A percentile compares a stretch with the other conserved stretches of the same genome.
These are phyloP conservation scores for Oeneis ivallda DNA, from an alignment of 2,888 invertebrate species.

Conservation along the genomic window DNA sequence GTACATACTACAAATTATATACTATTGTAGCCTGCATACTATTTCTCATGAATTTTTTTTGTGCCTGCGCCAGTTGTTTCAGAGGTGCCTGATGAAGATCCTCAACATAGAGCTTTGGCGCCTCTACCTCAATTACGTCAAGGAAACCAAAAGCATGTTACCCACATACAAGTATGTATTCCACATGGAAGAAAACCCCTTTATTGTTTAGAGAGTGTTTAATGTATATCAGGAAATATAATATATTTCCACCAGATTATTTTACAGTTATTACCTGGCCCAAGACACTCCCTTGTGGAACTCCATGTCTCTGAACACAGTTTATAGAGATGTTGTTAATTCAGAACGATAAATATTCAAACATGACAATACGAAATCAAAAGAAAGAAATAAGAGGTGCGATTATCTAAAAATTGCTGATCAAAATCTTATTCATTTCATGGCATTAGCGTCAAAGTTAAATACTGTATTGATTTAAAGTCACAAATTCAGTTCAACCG, in stretches of 20 bases:
- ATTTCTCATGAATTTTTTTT: conserved; percentile 22
- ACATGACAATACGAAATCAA: not conserved
- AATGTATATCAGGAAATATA: not conserved
- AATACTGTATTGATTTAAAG: no score
- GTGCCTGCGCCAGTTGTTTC: conserved; percentile 88
- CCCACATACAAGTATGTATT: conserved; percentile 93
- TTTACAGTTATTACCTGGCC: no score
- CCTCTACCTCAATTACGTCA: conserved; percentile 97
- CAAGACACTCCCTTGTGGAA: not conserved
- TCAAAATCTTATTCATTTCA: no score
- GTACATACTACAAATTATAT: no score
- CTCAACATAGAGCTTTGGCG: conserved; percentile 99
- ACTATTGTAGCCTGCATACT: no score
- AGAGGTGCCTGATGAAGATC: conserved; percentile 98
- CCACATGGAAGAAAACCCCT: not conserved
- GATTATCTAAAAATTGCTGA: no score
- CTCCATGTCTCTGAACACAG: conserved; percentile 73
- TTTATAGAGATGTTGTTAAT: not conserved
- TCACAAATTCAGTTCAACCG: no score
- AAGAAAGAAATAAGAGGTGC: not conserved
- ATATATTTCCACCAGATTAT: no score
- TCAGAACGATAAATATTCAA: not conserved
- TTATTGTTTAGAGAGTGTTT: not conserved
- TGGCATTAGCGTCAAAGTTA: no score
- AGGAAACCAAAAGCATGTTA: conserved; percentile 97